A percentile compares a stretch with the other conserved stretches of the same genome.
These are phyloP conservation scores for Galago senegalensis DNA, from an alignment of 2,797 vertebrate species.

Conservation along the genomic window DNA sequence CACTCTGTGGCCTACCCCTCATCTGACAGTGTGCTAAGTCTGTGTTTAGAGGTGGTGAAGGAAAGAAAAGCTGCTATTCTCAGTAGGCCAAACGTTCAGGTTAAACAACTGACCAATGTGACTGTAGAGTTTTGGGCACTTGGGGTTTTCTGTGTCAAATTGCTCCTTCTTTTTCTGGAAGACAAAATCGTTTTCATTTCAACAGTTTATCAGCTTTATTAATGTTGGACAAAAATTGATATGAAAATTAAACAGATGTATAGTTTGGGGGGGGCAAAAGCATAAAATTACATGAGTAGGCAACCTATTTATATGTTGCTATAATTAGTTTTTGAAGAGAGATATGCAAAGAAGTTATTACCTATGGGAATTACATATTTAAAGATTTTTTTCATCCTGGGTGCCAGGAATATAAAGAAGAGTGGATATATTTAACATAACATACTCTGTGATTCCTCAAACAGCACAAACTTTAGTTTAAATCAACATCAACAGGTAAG, in stretches of 20 bases:
- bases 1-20: slow-evolving; percentile 90
- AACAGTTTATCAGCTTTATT: slow-evolving; percentile 90
- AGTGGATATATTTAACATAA: slow-evolving; percentile 90
- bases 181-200: slow-evolving; percentile 88
- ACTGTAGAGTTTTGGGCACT: slow-evolving; percentile 71
- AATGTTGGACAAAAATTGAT: slow-evolving; percentile 86
- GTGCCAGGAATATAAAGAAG: slow-evolving; percentile 89
- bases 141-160: slow-evolving; percentile 84
- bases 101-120: slow-evolving; percentile 92
- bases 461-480: slow-evolving; percentile 88
- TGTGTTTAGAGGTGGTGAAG: slow-evolving; percentile 79
- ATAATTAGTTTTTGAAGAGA: slow-evolving; percentile 81
- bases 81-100: slow-evolving; percentile 92
- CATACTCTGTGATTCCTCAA: slow-evolving; percentile 89
- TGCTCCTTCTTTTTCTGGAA: slow-evolving; percentile 84
- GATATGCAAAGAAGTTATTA: no score
- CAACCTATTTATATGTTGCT: slow-evolving; percentile 90
- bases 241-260: slow-evolving; percentile 85
- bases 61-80: slow-evolving; percentile 93
- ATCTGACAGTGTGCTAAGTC: slow-evolving; percentile 81
- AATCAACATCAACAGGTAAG: no score
- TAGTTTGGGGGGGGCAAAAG: slow-evolving; percentile 87
- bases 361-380: no score
- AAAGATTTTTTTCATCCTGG: slow-evolving; percentile 81
- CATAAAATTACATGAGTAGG: slow-evolving; percentile 88